Evolutionary conservation across 1,140 invertebrate genomes (phyloP), one percentile per base, ranked within the genome.

Genomic region (Rhopalosiphum maidis): DNA sequence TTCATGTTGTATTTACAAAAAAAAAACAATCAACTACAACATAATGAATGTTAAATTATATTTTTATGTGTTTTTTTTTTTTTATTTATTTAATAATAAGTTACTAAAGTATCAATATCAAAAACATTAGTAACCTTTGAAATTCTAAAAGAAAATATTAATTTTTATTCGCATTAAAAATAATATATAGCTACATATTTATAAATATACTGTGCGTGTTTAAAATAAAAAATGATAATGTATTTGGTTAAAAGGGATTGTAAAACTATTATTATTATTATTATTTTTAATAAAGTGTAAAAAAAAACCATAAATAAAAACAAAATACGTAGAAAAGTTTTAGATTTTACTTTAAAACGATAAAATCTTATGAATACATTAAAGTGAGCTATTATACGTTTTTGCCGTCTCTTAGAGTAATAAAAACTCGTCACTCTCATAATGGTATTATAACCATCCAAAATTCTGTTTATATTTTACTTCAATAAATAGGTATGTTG

Each of bases 281-380:
- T 86, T 85, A n/a, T 51, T 90, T 54, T 90, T 90, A 90, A 90
- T 90, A 90, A 90, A 90, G 55, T 23, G 21, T 35, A 54, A 54
- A 89, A 55, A 89, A 35, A 89, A 35, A 37, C 87, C 30, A 89
- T 89, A 89, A 89, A 90, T 90, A 90, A 55, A 90, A 90, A 90
- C 54, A 90, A 87, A 89, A 55, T 37, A 11, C n/a, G 48, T 25
- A 9, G 30, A 37, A 90, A 90, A 43, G 37, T 90, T 90, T 90
- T 55, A 85, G 83, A 21, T 90, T 54, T 90, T 37, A 90, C 88
- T 90, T 90, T 90, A 54, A 90, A 43, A 41, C 21, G 51, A 90
- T 90, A 90, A 90, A 54, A 90, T 90, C 88, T 90, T 90, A 90
- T 55, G 51, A 90, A 90, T 90, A 90, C 15, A 90, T 90, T 90